Conservation (phyloP, 2,113 vertebrate genomes). For the Mohoua ochrocephala region DNA sequence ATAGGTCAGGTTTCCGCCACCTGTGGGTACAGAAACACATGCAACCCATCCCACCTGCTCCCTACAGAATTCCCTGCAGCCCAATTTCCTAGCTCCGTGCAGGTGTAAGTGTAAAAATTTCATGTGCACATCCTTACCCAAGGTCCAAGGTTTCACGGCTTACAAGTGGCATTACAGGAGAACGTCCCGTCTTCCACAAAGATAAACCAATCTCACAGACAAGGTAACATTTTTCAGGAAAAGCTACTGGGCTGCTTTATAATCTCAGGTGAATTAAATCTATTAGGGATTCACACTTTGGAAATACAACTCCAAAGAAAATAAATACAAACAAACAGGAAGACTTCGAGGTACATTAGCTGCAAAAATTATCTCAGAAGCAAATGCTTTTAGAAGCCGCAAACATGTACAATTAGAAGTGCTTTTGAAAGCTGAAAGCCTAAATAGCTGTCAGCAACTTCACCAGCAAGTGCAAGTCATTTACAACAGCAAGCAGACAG, state of each 20-base stretch:
- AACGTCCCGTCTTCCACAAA: not conserved
- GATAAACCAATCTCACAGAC: not conserved
- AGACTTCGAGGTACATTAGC: not conserved
- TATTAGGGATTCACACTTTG: not conserved
- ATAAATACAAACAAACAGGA: conserved; percentile 14
- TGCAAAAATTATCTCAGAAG: not conserved
- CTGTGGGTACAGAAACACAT: not conserved
- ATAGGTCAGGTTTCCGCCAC: not conserved
- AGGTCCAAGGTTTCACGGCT: not conserved
- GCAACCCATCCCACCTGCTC: not conserved
- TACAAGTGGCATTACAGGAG: not conserved
- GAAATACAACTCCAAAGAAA: not conserved
- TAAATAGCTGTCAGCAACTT: conserved; percentile 36
- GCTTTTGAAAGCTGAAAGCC: conserved; percentile 8
- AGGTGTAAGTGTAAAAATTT: not conserved
- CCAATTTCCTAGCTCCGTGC: not conserved
- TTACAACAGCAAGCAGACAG: conserved; percentile 23
- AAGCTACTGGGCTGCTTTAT: not conserved
- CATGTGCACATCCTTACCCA: accelerated
- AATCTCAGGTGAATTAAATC: not conserved
- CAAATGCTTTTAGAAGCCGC: not conserved
- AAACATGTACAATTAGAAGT: not conserved
- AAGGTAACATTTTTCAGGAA: not conserved
- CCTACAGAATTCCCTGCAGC: not conserved
- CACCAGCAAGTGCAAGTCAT: not conserved